Base-by-base conservation (phyloP, 2,888 invertebrate species). In the Hypselothyrea guttata region DNA sequence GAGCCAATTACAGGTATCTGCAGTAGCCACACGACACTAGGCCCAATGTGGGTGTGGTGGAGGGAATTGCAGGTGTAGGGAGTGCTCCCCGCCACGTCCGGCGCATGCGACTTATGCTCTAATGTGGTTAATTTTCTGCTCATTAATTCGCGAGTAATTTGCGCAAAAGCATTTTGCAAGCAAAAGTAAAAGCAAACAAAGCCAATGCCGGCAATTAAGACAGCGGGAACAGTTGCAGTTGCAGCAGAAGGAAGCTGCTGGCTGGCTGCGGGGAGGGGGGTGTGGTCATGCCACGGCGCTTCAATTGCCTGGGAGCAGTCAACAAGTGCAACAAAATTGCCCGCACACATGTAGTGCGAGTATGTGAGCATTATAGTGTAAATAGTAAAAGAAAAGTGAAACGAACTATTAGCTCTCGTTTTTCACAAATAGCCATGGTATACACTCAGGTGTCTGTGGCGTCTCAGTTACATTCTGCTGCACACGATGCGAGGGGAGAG, bases 371-470 rank as follows among this genome's bases (percentile, higher is more conserved):
- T 18, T 40, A 66, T 65, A n/a, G 70, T 66, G 65, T 79, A 84
- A 78, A 75, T 69, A 77, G 71, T 64, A 86, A 81, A 86, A 74
- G 82, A 81, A 86, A 83, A 83, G 84, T 84, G 86, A 83, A 83
- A 82, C 82, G 75, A 76, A 64, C 73, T 65, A 73, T 71, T 83
- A 86, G 86, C 86, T 83, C 86, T 83, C 86, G 86, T 75, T 83
- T 82, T 83, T 81, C 77, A 82, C 69, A 81, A 62, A 37, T 73
- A 58, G 63, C 58, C 40, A 38, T 41, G 15, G 52, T 38, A 30
- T 11, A 22, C n/a, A 18, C 51, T 13, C 34, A 31, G 30, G 13
- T 54, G 15, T 18, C 34, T 34, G 41, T 12, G 33, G 44, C 28
- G 49, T 47, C 65, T 69, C 65, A 77, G 84, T 78, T 78, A 75